Base-by-base conservation (phyloP, 2,113 vertebrate species). In the Eupsittula cactorum region DNA sequence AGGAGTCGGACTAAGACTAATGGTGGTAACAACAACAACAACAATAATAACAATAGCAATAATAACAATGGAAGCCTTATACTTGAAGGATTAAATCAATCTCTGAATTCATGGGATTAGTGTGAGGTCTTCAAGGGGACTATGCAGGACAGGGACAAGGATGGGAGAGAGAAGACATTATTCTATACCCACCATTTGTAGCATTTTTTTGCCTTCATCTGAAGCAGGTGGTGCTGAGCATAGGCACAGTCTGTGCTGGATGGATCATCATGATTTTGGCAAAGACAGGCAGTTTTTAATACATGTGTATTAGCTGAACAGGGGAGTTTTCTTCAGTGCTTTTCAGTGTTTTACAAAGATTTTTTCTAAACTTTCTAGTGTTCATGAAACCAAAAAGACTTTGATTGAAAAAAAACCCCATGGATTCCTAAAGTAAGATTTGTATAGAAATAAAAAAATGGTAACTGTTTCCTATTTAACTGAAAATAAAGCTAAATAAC, bases 381-480 rank as follows among this genome's bases (percentile, higher is more conserved):
- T 92, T 90, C 50, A 74, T 73, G 86, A 88, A 87, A 93, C 74
- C 79, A 73, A 87, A 92, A 82, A 86, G 35, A 44, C 44, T 57
- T 78, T 53, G 65, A 60, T 7, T 88, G 59, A 90, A 80, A 91
- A 91, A 91, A 70, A 92, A 86, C 81, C 42, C 21, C 7, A 53
- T 37, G 63, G 75, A 94, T n/a, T 11, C 29, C 41, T 75, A 88
- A 86, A 68, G 11, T 17, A 85, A 79, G 60, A 74, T 92, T 73
- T 90, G 52, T 47, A 78, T 6, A 77, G 41, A 76, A 52, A 71
- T 78, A 42, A 82, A 90, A 63, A 44, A 27, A 28, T 73, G 3
- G 50, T 1, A 52, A 6, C 20, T 33, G 12, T 41, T 94, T 28
- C 29, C 80, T 46, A 68, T 50, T 79, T 77, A 71, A 63, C 21